Percentiles rank a stretch among this genome's conserved stretches.
Conservation (phyloP, 2,113 vertebrate genomes). For the Heterotilapia buettikoferi region DNA sequence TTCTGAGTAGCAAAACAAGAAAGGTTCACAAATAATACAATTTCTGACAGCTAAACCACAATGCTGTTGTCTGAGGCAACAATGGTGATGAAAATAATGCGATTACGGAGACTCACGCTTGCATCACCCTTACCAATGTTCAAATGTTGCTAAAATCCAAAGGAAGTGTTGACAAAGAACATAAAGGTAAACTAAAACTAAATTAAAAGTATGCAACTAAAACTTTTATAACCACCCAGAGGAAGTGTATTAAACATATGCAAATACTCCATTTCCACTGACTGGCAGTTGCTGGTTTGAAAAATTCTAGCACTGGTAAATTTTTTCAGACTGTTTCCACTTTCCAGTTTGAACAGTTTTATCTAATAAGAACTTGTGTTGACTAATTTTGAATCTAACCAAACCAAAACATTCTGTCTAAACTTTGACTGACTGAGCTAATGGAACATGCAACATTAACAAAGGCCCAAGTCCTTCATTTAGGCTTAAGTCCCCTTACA, state of each 20-base stretch:
- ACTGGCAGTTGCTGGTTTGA: background rate
- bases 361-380: background rate
- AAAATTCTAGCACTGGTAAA: background rate
- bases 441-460: background rate
- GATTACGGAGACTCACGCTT: background rate
- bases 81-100: background rate
- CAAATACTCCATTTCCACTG: background rate
- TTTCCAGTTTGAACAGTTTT: background rate
- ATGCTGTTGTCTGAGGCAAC: background rate
- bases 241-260: background rate
- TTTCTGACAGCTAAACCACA: background rate
- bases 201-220: rapidly evolving
- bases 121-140: background rate
- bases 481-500: background rate
- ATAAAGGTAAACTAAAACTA: background rate
- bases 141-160: background rate
- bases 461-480: background rate
- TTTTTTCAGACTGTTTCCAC: background rate
- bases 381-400: background rate
- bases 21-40: background rate
- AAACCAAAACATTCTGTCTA: background rate
- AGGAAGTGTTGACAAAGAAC: background rate
- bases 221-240: rapidly evolving
- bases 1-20: background rate
- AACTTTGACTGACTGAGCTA: background rate